Percentiles rank a stretch among this genome's conserved stretches.
phyloP scores from a whole-genome alignment of 2,797 vertebrate genomes.

The Sparidentex hasta region DNA sequence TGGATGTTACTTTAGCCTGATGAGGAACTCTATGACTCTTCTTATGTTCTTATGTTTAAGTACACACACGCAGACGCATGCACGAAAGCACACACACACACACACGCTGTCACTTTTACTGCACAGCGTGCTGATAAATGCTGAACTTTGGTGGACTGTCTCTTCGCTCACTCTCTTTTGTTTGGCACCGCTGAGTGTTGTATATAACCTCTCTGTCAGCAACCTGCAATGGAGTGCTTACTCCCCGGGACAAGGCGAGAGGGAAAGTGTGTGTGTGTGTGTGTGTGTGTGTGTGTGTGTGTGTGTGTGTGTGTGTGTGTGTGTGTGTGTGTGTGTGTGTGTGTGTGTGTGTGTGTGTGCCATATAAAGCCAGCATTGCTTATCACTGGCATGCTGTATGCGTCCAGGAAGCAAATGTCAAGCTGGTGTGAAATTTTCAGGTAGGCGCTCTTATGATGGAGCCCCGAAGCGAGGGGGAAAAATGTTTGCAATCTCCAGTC shows the following conservation, averaged over 20 bases:
- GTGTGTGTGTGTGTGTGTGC: slow-evolving; percentile 1
- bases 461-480: slow-evolving; percentile 22
- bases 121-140: slow-evolving; percentile 52
- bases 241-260: slow-evolving; percentile 33
- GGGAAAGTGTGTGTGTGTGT: slow-evolving; percentile 8
- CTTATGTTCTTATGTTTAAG: neutral
- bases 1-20: neutral
- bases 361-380: slow-evolving; percentile 42
- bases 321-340: slow-evolving; percentile 1
- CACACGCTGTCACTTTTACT: slow-evolving; percentile 16
- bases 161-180: slow-evolving; percentile 48
- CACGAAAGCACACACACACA: slow-evolving; percentile 11
- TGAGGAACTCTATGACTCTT: neutral
- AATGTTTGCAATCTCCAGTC: slow-evolving; percentile 44
- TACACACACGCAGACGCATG: slow-evolving; percentile 1
- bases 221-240: slow-evolving; percentile 43
- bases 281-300: neutral
- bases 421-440: slow-evolving; percentile 48
- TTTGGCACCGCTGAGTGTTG: slow-evolving; percentile 47
- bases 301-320: neutral
- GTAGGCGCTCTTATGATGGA: slow-evolving; percentile 34
- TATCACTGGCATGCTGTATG: slow-evolving; percentile 43
- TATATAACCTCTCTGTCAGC: slow-evolving; percentile 66
- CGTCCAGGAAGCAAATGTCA: slow-evolving; percentile 52
- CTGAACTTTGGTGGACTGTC: slow-evolving; percentile 56